These are phyloP conservation scores for Erynnis tages DNA, from an alignment of 2,888 invertebrate species.

Conservation along the genomic window DNA sequence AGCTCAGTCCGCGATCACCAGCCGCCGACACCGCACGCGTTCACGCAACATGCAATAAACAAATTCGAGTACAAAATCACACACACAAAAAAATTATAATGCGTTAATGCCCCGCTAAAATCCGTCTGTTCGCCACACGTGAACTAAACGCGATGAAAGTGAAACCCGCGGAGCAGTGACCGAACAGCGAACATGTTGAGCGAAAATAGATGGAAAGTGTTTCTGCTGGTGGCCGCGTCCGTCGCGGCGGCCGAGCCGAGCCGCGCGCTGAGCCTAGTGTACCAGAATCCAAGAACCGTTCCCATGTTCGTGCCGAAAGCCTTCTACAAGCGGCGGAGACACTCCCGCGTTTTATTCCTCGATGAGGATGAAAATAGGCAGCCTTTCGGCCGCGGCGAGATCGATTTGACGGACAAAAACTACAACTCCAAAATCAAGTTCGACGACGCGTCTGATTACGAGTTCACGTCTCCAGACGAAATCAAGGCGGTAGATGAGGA, in stretches of 20 bases:
- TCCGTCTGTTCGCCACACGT: conserved; percentile 18
- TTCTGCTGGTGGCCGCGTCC: conserved; percentile 62
- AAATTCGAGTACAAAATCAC: conserved; percentile 35
- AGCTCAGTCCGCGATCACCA: conserved; percentile 42
- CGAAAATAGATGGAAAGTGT: conserved; percentile 76
- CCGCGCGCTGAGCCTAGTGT: conserved; percentile 65
- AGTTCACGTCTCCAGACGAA: conserved; percentile 65
- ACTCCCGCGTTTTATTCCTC: conserved; percentile 59
- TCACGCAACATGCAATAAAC: conserved; percentile 39
- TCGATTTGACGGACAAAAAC: conserved; percentile 60
- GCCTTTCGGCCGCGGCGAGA: conserved; percentile 64
- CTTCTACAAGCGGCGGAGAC: conserved; percentile 45
- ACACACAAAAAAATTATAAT: conserved; percentile 9
- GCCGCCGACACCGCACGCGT: conserved; percentile 41
- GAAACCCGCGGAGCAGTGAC: conserved; percentile 68
- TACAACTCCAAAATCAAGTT: conserved; percentile 69
- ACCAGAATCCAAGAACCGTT: conserved; percentile 56
- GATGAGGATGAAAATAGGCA: conserved; percentile 67
- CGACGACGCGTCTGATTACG: conserved; percentile 71
- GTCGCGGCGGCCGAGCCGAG: conserved; percentile 64
- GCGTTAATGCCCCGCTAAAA: conserved; percentile 20
- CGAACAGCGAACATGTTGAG: conserved; percentile 72
- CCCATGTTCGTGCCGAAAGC: conserved; percentile 68
- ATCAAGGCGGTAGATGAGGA: conserved; percentile 35
- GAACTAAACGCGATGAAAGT: conserved; percentile 66